phyloP scores from a whole-genome alignment of 2,888 invertebrate genomes.

The Phasia obesa region DNA sequence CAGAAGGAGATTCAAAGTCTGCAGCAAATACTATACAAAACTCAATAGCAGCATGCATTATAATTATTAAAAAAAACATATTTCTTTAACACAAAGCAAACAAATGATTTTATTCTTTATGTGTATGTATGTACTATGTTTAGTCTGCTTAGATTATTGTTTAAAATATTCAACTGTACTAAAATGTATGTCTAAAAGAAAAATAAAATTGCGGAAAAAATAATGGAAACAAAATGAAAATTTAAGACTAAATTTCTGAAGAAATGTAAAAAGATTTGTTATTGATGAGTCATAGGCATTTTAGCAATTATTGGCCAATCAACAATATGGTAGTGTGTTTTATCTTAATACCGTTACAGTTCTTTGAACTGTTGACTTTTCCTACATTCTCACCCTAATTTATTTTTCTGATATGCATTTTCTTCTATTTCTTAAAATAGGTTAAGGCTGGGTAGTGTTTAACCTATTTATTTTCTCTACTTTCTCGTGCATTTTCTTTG shows the following conservation, averaged over 20 bases:
- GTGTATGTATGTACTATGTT: background rate
- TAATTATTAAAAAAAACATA: conserved; percentile 1
- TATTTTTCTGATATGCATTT: background rate
- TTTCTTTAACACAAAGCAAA: background rate
- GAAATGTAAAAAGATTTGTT: background rate
- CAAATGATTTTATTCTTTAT: background rate
- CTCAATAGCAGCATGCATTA: conserved; percentile 20
- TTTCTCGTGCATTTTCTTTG: conserved; percentile 40
- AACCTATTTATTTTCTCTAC: conserved; percentile 61
- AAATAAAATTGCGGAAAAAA: conserved; percentile 41
- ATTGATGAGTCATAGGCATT: conserved; percentile 53
- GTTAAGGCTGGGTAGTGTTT: conserved; percentile 67
- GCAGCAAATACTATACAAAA: conserved; percentile 10
- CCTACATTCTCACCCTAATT: conserved; percentile 30
- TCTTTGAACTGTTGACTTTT: conserved; percentile 52
- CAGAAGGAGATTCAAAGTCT: conserved; percentile 20
- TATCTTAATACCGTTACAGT: conserved; percentile 19
- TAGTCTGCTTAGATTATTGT: conserved; percentile 5
- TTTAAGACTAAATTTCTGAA: conserved; percentile 10
- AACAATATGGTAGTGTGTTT: conserved; percentile 24
- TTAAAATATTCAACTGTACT: conserved; percentile 23
- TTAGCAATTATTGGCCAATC: too few species aligned
- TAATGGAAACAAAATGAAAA: conserved; percentile 37
- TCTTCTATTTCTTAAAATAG: conserved; percentile 55
- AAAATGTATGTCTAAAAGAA: conserved; percentile 12